Conservation (phyloP, 2,888 invertebrate genomes). For the Pimpla rufipes region DNA sequence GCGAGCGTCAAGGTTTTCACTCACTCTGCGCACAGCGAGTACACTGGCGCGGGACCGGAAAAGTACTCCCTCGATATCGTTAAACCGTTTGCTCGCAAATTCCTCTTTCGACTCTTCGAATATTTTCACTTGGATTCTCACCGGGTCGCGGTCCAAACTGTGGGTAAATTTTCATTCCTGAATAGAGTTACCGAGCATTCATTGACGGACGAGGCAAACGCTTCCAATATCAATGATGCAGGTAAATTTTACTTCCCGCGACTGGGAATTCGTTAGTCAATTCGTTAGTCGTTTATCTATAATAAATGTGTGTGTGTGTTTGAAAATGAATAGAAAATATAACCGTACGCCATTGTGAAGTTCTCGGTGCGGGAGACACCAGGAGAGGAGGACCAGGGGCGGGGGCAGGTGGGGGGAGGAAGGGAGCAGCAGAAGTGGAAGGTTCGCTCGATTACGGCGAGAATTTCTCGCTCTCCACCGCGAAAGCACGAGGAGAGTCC, state of each 20-base stretch:
- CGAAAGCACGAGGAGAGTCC: conserved; percentile 67
- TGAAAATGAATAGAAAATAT: too few relatives aligned
- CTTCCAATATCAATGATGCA: not conserved
- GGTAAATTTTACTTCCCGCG: too few relatives aligned
- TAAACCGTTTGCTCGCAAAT: not conserved
- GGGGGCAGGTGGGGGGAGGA: not conserved
- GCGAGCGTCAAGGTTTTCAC: conserved; percentile 54
- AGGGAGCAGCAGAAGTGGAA: conserved; percentile 47
- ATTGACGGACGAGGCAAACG: not conserved
- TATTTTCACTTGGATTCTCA: not conserved
- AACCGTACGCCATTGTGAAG: conserved; percentile 62
- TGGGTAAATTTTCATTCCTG: too few relatives aligned
- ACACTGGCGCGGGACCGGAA: conserved; percentile 49
- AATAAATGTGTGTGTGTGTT: too few relatives aligned
- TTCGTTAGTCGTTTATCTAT: too few relatives aligned
- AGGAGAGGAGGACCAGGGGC: not conserved
- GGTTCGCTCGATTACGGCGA: conserved; percentile 60
- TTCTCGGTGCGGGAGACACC: conserved; percentile 44
- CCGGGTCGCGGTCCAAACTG: not conserved
- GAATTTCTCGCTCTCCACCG: conserved; percentile 67
- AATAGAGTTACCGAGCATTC: too few relatives aligned
- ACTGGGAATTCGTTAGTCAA: too few relatives aligned
- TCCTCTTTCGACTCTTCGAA: not conserved
- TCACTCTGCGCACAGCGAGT: not conserved
- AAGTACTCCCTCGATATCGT: conserved; percentile 17